These are phyloP conservation scores for Tipula helvola DNA, from an alignment of 2,888 invertebrate genomes.

Conservation along the genomic window DNA sequence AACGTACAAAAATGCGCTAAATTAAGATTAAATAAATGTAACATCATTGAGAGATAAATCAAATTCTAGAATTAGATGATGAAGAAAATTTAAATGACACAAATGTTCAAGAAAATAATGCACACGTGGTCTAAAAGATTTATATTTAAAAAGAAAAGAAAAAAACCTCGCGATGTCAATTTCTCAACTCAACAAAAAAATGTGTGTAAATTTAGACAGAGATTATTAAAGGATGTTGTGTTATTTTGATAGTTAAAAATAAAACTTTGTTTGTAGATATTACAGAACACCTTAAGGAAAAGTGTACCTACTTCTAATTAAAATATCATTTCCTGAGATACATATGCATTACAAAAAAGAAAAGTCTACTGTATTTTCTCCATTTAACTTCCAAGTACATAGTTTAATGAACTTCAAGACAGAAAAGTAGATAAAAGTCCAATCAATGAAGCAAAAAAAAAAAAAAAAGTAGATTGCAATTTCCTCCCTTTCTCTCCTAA, in stretches of 20 bases:
- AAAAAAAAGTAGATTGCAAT: not conserved
- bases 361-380: not conserved
- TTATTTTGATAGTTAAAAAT: not conserved
- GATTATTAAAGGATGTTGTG: not conserved
- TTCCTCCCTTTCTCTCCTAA: not conserved
- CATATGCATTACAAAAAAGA: not conserved
- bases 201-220: not conserved
- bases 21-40: constrained; percentile 4
- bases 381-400: not conserved
- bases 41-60: constrained; percentile 4
- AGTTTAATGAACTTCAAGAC: not conserved
- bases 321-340: not conserved
- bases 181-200: not conserved
- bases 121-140: not conserved
- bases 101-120: not conserved
- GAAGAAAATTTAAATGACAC: constrained; percentile 4
- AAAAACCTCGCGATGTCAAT: not conserved
- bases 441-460: not conserved
- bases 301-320: not conserved
- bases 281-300: not conserved
- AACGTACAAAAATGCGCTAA: not conserved
- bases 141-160: not conserved
- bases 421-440: not conserved
- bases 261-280: not conserved
- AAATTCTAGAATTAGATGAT: not conserved